Evolutionary conservation across 2,113 vertebrate genomes (phyloP).

Genomic region (Columba livia): DNA sequence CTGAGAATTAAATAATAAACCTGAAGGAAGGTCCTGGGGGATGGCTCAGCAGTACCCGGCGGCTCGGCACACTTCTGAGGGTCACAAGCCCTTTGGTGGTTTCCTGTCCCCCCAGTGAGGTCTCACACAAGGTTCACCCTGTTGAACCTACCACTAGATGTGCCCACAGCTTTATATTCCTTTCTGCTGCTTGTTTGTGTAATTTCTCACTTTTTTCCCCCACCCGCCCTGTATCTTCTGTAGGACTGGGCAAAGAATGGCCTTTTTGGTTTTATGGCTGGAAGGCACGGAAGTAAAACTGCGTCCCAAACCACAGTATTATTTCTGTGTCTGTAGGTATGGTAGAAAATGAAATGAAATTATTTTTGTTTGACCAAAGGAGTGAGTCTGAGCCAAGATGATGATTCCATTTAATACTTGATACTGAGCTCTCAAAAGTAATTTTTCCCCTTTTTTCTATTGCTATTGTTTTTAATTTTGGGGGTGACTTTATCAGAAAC

Average conservation of each 20-base stretch:
- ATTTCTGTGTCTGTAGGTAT: background rate
- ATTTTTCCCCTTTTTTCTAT: background rate
- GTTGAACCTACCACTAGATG: background rate
- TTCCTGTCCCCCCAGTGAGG: background rate
- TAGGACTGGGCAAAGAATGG: background rate
- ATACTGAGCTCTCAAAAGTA: background rate
- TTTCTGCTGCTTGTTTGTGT: background rate
- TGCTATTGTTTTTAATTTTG: background rate
- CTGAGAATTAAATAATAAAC: background rate
- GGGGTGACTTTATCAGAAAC: background rate
- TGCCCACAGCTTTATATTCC: background rate
- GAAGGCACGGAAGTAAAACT: background rate
- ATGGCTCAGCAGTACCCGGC: rapidly evolving
- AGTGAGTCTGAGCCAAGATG: background rate
- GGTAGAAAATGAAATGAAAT: background rate
- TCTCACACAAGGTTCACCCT: background rate
- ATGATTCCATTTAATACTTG: background rate
- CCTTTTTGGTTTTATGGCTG: background rate
- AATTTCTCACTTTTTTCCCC: background rate
- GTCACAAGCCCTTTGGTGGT: background rate
- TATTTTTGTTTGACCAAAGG: background rate
- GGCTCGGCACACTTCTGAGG: background rate
- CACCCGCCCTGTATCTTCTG: background rate
- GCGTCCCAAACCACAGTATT: background rate
- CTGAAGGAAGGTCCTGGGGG: background rate